A percentile compares a stretch with the other conserved stretches of the same genome.
Conservation (phyloP, 2,113 vertebrate species). For the Danio rerio region DNA sequence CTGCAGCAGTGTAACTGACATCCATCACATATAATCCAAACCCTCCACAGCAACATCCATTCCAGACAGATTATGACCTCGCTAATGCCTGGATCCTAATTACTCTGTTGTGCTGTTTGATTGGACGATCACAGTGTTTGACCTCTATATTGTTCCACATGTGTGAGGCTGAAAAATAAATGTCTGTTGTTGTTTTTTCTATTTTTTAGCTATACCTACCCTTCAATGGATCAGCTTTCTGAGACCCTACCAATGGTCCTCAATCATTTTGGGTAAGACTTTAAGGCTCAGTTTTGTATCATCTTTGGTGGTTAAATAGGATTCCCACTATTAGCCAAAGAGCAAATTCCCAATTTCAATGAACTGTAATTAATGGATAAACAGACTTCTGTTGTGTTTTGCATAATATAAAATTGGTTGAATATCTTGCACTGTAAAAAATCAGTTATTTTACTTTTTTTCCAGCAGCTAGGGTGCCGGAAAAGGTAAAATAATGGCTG, state of each 20-base stretch:
- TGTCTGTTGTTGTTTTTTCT: slow-evolving; percentile 23
- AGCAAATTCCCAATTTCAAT: too few species aligned
- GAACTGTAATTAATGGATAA: too few species aligned
- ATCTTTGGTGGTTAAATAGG: background rate
- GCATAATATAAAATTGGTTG: too few species aligned
- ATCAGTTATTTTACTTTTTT: too few species aligned
- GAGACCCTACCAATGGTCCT: slow-evolving; percentile 87
- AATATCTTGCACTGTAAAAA: too few species aligned
- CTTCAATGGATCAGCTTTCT: slow-evolving; percentile 93
- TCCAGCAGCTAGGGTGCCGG: too few species aligned
- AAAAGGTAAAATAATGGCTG: too few species aligned
- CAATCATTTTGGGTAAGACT: slow-evolving; percentile 89
- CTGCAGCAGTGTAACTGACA: slow-evolving; percentile 11
- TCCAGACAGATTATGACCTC: slow-evolving; percentile 22
- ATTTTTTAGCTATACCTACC: slow-evolving; percentile 83
- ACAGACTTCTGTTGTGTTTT: too few species aligned
- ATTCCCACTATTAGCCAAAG: too few species aligned
- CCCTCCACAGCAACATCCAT: slow-evolving; percentile 2
- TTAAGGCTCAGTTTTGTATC: background rate
- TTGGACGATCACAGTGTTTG: background rate
- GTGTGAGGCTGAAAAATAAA: background rate
- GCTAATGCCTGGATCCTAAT: slow-evolving; percentile 3
- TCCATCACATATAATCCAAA: slow-evolving; percentile 19
- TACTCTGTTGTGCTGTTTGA: background rate
- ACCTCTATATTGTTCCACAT: background rate